Evolutionary conservation across 2,797 vertebrate species (phyloP), one percentile per base, ranked within the genome.

Genomic region (Micropoecilia bifurca): DNA sequence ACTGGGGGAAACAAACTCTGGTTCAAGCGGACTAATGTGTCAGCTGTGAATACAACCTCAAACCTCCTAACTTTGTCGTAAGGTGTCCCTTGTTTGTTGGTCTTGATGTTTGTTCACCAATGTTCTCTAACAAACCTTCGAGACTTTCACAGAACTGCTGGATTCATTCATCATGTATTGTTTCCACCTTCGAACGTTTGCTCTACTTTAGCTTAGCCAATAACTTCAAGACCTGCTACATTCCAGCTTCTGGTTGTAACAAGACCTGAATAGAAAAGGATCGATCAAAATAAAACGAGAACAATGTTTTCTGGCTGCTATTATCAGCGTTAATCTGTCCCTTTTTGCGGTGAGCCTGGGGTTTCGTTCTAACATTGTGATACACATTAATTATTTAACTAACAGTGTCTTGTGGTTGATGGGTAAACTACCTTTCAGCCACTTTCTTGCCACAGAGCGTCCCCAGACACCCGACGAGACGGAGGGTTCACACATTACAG

Each of bases 341-440:
- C 74, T 79, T 79, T 83, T 74, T 87, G 78, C 78, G 96, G 96
- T 96, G 94, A 91, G 96, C 96, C 95, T 96, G 96, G 95, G 95
- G 96, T 96, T 97, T 96, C 94, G 93, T 95, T 95, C 96, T 96
- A 95, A 97, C 96, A 96, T 95, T 95, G 96, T 96, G 95, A 95
- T 94, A 93, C 93, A 95, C 96, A 97, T 98, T 96, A 97, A 98
- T 98, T 97, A 98, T 98, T 98, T 96, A 98, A 96, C 96, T 97
- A 96, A 97, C 97, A 96, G 96, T 95, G 97, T 97, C 96, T 96
- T 97, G 97, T 96, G 95, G 96, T 97, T 96, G 95, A 96, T 96
- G 96, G 85, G 75, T 91, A 93, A 93, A 91, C 85, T 88, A 79
- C 87, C 79, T 87, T 73, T 76, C 93, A 94, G 93, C 95, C 93